Percentiles rank a stretch among this genome's conserved stretches.
phyloP scores from a whole-genome alignment of 2,113 vertebrate species.

The Fulmarus glacialis region DNA sequence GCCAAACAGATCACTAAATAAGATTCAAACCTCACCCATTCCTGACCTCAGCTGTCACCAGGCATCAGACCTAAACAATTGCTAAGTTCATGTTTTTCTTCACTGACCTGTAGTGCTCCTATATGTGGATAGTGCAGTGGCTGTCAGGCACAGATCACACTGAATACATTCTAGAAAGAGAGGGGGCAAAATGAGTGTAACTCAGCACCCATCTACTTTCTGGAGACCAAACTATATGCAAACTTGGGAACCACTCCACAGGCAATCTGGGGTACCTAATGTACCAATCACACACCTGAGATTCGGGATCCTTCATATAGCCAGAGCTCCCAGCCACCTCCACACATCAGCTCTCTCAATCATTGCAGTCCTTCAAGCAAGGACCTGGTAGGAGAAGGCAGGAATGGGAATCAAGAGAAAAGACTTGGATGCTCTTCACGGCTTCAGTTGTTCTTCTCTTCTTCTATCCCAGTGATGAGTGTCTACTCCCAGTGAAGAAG shows the following conservation, averaged over 20 bases:
- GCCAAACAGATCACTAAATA: neutral
- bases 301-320: neutral
- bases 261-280: neutral
- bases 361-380: neutral
- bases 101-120: neutral
- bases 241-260: neutral
- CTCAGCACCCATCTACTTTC: neutral
- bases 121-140: neutral
- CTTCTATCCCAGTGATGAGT: neutral
- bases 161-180: neutral
- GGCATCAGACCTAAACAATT: neutral
- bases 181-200: neutral
- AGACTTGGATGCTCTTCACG: neutral
- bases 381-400: neutral
- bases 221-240: neutral
- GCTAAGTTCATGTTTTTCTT: neutral
- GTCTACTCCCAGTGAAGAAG: neutral
- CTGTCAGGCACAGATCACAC: neutral
- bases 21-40: neutral
- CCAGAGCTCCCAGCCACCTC: neutral
- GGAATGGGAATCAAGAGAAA: neutral
- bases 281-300: neutral
- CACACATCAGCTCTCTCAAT: neutral
- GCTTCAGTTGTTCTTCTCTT: neutral
- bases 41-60: neutral